Evolutionary conservation across 2,113 vertebrate genomes (phyloP), one percentile per base, ranked within the genome.

Genomic region (Chloropsis cyanopogon): DNA sequence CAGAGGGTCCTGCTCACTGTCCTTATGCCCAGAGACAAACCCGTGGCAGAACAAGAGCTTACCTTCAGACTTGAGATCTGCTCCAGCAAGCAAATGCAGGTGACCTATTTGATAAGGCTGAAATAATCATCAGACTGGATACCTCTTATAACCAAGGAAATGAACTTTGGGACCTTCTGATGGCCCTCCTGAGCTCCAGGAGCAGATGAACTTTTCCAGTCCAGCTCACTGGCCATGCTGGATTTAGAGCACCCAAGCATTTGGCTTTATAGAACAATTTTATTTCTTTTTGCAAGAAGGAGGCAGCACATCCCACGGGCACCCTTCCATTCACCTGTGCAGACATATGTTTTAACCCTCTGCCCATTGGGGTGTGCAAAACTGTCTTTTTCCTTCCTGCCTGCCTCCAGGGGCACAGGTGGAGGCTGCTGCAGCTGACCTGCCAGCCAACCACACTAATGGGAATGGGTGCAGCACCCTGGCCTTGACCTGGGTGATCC

Each of bases 371-470:
- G 41, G 39, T 47, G 61, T 26, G 44, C 10, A 70, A 7, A 86
- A 86, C 63, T 1, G 1, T 19, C 28, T 54, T 52, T 53, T 46
- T 65, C 35, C 69, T 56, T 5, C 42, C 39, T 57, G 22, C 23
- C 53, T 72, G 49, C 37, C 47, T 73, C n/a, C 39, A 10, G 0
- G 13, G 20, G 17, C 6, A 1, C 20, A 0, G 0, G 10, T 12
- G 42, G 91, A 44, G 83, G 83, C 37, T 76, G 54, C 23, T 76
- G 49, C 0, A 42, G 86, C 70, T 41, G 73, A 29, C 31, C 73
- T 14, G 25, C 12, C 61, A 59, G 39, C n/a, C 90, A 87, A 6
- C 65, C n/a, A 2, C 7, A 6, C 18, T 33, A 15, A 79, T 3
- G n/a, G 3, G 25, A 59, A 29, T 5, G 23, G 39, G 5, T 31